Base-by-base conservation (phyloP, 2,888 invertebrate species). In the Odontocolon sp. region DNA sequence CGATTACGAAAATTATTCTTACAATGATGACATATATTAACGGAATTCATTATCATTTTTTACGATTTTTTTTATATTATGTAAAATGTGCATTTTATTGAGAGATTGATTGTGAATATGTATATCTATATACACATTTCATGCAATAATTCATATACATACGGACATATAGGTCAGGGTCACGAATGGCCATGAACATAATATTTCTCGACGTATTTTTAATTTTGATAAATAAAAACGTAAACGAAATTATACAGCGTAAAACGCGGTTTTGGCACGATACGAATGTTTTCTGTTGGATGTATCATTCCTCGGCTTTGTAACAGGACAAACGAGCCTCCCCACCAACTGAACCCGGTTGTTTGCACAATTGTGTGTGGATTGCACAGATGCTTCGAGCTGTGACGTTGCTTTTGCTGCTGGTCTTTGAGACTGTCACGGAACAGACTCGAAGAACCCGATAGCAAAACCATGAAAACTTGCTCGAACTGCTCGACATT, bases 301-400 rank as follows among this genome's bases (percentile, higher is more conserved):
- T 47, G 26, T 59, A 38, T 57, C 16, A 70, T 50, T 75, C 42
- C 18, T 42, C 50, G 42, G 42, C 47, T 63, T 67, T 77, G 61
- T 68, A 21, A 59, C 45, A 63, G 54, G 52, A 61, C 59, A 33
- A 70, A 26, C 31, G 18, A 45, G 11, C 14, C 28, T n/a, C 38
- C 72, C 61, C 54, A 40, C 66, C 47, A 11, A 4, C 18, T 14
- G 21, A 26, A 9, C 45, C 6, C 45, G 59, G 38, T 78, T 84
- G 77, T 87, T 87, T 87, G 83, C 68, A 87, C 87, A 87, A 86
- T 85, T 87, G 87, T 63, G 71, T 50, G 28, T 3, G 59, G 77
- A 83, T 84, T 85, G 77, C 77, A 84, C 87, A 87, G 85, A 83
- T 86, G 85, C 26, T 52, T 28, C 38, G 72, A 72, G 47, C 50